Evolutionary conservation across 2,113 vertebrate species (phyloP), one percentile per base, ranked within the genome.

Genomic region (Daphoenositta chrysoptera): DNA sequence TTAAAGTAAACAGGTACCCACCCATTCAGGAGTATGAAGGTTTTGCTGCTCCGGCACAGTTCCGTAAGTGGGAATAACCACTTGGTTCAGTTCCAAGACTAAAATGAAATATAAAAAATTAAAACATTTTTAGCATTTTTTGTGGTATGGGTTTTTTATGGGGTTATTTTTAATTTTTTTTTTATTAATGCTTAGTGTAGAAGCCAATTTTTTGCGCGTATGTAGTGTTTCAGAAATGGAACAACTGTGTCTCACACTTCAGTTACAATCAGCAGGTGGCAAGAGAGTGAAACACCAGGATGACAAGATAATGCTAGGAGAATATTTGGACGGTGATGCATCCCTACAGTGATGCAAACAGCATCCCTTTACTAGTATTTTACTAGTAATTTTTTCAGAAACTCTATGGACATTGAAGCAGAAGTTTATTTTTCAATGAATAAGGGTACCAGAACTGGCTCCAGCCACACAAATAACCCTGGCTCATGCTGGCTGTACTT

Each of bases 71-170:
- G 97, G 83, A 84, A 97, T 48, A 65, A 94, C 48, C 24, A 92
- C 95, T 83, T 96, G 97, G 45, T 95, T 97, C 72, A 98, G 56
- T 94, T 97, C 97, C 96, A 98, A 95, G 68, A 96, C 98, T 98
- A 82, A 96, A 98, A 98, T 27, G n/a, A 90, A 96, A 47, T 39
- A 93, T 9, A 91, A 76, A 82, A 76, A 57, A 37, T 28, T 2
- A 73, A 85, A 90, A 76, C 2, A 27, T 12, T 45, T 35, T 90
- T 47, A 78, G n/a, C 13, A 60, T 81, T 77, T 90, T 54, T 11
- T 68, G 33, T 27, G 11, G 14, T 65, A 75, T 16, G 33, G 10
- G 1, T 5, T 26, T 42, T 72, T 56, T 5, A n/a, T n/a, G 31
- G 8, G 1, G 3, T 27, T 65, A 42, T 22, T n/a, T 57, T 56